Conservation (phyloP, 2,888 invertebrate genomes). For the Dasysyrphus albostriatus region DNA sequence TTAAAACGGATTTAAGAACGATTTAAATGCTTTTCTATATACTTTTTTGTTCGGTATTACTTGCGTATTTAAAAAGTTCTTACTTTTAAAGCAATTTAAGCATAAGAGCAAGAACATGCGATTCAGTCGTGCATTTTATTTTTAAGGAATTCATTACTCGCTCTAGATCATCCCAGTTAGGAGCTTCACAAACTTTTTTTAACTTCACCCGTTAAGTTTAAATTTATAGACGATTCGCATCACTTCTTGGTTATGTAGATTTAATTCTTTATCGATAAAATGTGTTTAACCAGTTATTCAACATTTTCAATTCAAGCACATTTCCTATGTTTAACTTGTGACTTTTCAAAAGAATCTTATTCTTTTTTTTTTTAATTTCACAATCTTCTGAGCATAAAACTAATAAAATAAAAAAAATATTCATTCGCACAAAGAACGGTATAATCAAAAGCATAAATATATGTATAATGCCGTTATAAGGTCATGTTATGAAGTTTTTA, state of each 20-base stretch:
- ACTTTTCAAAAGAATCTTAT: conserved; percentile 6
- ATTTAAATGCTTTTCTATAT: too few species aligned
- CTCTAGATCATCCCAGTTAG: too few species aligned
- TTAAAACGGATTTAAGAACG: too few species aligned
- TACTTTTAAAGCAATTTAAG: too few species aligned
- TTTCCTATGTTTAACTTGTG: conserved; percentile 23
- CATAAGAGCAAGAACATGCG: too few species aligned
- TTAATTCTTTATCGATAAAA: not conserved
- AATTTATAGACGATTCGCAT: not conserved
- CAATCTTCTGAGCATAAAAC: not conserved
- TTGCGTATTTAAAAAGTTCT: too few species aligned
- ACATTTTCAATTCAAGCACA: conserved; percentile 7
- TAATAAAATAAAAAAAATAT: not conserved
- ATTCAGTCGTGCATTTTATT: too few species aligned
- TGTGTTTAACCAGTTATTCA: conserved; percentile 6
- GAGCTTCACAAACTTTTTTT: too few species aligned
- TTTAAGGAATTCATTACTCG: too few species aligned
- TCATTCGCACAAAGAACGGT: not conserved
- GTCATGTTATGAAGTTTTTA: not conserved
- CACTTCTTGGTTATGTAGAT: conserved; percentile 1
- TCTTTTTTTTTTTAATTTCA: not conserved
- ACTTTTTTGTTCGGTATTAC: too few species aligned
- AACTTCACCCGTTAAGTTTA: too few species aligned
- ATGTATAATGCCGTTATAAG: conserved; percentile 18
- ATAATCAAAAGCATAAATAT: conserved; percentile 29